Conservation (phyloP, 1,140 invertebrate species). For the Contarinia nasturtii region DNA sequence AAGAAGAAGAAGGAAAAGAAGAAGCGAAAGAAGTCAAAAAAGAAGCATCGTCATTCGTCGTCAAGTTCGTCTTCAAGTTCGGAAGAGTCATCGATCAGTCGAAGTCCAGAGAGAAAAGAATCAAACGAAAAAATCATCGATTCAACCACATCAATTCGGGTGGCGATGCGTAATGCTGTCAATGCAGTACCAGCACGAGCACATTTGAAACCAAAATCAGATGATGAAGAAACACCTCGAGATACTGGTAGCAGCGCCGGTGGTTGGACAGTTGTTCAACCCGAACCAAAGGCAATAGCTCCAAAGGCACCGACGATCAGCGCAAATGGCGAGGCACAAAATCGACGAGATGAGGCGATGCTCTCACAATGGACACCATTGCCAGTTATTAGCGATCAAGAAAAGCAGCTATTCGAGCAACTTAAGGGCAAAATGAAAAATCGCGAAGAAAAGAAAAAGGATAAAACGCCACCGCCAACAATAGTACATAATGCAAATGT, state of each 20-base stretch:
- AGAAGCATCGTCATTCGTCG: slow-evolving; percentile 20
- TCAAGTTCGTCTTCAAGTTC: slow-evolving; percentile 13
- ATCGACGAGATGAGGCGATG: slow-evolving; percentile 26
- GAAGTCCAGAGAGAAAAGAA: slow-evolving; percentile 27
- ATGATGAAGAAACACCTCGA: slow-evolving; percentile 19
- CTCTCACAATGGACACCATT: slow-evolving; percentile 39
- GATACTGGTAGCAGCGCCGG: slow-evolving; percentile 16
- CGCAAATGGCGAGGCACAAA: slow-evolving; percentile 10
- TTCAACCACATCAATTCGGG: slow-evolving; percentile 37
- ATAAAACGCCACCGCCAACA: not conserved
- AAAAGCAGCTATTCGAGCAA: slow-evolving; percentile 33
- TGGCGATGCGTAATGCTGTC: slow-evolving; percentile 42
- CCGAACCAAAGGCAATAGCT: slow-evolving; percentile 4
- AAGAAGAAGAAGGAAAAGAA: slow-evolving; percentile 36
- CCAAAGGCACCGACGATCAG: slow-evolving; percentile 5
- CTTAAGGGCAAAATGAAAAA: slow-evolving; percentile 31
- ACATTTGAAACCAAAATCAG: slow-evolving; percentile 19
- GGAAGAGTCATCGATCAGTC: slow-evolving; percentile 19
- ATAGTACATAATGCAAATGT: slow-evolving; percentile 2
- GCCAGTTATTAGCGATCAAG: slow-evolving; percentile 32
- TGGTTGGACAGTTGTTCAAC: slow-evolving; percentile 15
- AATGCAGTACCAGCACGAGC: no score
- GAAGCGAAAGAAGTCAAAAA: slow-evolving; percentile 28
- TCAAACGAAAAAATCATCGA: slow-evolving; percentile 27
- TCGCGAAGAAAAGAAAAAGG: slow-evolving; percentile 7